Base-by-base conservation (phyloP, 2,797 vertebrate species). In the Melanotaenia parkinsoni region DNA sequence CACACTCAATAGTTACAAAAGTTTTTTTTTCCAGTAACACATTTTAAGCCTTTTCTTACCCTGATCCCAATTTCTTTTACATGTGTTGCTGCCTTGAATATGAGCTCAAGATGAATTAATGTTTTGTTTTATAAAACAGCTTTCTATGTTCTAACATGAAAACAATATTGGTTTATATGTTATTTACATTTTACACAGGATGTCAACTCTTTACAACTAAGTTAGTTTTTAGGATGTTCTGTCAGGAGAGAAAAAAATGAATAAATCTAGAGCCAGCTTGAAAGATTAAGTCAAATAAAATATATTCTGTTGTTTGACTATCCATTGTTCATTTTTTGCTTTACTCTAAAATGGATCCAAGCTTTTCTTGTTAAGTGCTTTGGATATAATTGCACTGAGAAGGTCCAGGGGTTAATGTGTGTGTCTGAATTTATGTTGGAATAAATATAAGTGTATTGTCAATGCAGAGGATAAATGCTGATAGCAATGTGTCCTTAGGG, bases 371-470 rank as follows among this genome's bases (percentile, higher is more conserved):
- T 63, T 8, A 33, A 18, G 26, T 38, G 28, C 26, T 58, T 0
- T 35, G 28, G 13, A 71, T 45, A 67, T 37, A 47, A 60, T 26
- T n/a, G 18, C 51, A 18, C n/a, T 43, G 24, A 53, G 22, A 70
- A 77, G 64, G 67, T 74, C 35, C 11, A 37, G 40, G 45, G 64
- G 40, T 80, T 70, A 79, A 81, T 83, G 71, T 67, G 24, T 77
- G 32, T 20, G 33, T 61, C 26, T 65, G 56, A 78, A 70, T 87
- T 74, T 72, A 77, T 80, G 40, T 50, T 7, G 24, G 28, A 69
- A 28, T 74, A 63, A 70, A 74, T 66, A 37, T 57, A 68, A 61
- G 30, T 72, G 50, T 72, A 67, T 18, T 11, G 26, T 71, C 38
- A 61, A 67, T 24, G 50, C 30, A 38, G 32, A 38, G 62, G 50